Percentiles rank a stretch among this genome's conserved stretches.
Conservation (phyloP, 2,888 invertebrate genomes). For the Dorcus hopei region DNA sequence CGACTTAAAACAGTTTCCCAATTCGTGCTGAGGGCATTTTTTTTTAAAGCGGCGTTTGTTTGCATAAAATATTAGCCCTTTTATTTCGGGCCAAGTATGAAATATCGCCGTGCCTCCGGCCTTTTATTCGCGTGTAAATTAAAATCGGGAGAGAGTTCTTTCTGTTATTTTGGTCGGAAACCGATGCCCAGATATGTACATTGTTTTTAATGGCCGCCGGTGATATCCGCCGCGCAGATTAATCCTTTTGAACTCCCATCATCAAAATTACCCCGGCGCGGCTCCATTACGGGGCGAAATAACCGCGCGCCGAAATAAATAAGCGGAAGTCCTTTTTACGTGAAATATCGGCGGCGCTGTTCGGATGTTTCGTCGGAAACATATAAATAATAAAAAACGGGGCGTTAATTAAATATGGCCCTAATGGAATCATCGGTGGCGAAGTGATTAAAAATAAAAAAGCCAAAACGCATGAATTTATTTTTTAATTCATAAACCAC, state of each 20-base stretch:
- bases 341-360: too few species aligned
- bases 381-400: too few species aligned
- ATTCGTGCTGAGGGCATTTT: conserved; percentile 31
- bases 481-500: too few species aligned
- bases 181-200: conserved; percentile 17
- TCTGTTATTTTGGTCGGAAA: conserved; percentile 20
- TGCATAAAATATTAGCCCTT: conserved; percentile 35
- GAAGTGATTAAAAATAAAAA: too few species aligned
- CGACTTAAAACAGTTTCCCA: conserved; percentile 23
- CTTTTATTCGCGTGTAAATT: conserved; percentile 33
- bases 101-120: conserved; percentile 30
- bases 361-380: too few species aligned
- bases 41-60: conserved; percentile 26
- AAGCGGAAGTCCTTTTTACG: too few species aligned
- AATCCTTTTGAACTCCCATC: conserved; percentile 19
- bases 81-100: conserved; percentile 34
- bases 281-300: too few species aligned
- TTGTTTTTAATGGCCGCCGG: conserved; percentile 14
- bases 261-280: conserved; percentile 16
- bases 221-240: conserved; percentile 11
- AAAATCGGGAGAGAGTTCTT: conserved; percentile 29
- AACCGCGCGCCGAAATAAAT: too few species aligned
- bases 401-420: too few species aligned
- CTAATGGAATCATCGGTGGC: too few species aligned
- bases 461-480: too few species aligned